These are phyloP conservation scores for Napeogenes sylphis DNA, from an alignment of 2,888 invertebrate genomes.

Conservation along the genomic window DNA sequence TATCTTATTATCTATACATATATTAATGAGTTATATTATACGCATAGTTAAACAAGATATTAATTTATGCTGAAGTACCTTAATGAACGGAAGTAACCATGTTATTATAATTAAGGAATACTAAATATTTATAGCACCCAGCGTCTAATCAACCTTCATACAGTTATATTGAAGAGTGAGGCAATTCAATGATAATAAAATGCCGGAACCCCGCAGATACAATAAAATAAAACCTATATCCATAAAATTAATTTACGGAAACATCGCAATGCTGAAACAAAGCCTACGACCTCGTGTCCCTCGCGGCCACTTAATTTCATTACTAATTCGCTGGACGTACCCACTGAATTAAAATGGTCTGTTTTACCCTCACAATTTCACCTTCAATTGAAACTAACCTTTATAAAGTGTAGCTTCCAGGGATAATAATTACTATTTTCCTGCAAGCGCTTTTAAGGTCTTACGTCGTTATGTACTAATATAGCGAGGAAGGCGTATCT, in stretches of 20 bases:
- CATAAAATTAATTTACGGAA: constrained; percentile 40
- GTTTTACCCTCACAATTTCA: constrained; percentile 18
- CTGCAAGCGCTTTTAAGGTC: constrained; percentile 23
- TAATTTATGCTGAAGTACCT: no score
- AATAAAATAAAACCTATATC: constrained; percentile 31
- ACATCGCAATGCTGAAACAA: constrained; percentile 39
- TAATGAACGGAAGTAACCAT: no score
- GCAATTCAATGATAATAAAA: constrained; percentile 8
- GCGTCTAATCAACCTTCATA: no score
- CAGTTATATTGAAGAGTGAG: not conserved
- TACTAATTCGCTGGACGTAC: constrained; percentile 64
- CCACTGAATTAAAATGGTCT: constrained; percentile 57
- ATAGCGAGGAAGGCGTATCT: constrained; percentile 43
- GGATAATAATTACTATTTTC: constrained; percentile 26
- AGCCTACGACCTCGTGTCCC: constrained; percentile 48
- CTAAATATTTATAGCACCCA: not conserved
- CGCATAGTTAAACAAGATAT: no score
- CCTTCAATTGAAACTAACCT: constrained; percentile 23
- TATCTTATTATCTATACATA: no score
- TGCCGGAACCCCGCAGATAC: constrained; percentile 8
- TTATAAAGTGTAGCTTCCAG: constrained; percentile 25
- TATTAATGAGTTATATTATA: no score
- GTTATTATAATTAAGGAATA: no score
- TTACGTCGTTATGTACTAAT: constrained; percentile 24
- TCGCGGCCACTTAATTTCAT: constrained; percentile 62